phyloP scores from a whole-genome alignment of 2,113 vertebrate species.

The Forbesichthys agassizii region DNA sequence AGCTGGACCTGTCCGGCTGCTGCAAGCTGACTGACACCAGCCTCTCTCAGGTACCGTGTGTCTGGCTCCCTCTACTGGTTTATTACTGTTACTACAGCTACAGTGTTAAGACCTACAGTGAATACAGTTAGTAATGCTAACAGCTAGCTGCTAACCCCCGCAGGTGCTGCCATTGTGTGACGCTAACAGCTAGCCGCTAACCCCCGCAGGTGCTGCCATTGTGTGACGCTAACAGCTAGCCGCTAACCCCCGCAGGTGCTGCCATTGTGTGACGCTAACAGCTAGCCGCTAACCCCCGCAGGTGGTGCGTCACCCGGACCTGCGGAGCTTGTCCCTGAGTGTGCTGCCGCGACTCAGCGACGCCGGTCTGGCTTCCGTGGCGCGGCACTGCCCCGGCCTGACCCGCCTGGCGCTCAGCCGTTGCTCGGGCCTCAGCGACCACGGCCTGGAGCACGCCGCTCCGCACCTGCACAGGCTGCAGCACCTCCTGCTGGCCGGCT shows the following conservation, averaged over 20 bases:
- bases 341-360: constrained; percentile 80
- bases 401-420: constrained; percentile 76
- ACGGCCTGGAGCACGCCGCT: constrained; percentile 71
- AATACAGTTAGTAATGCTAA: too few species aligned
- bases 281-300: constrained; percentile 17
- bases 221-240: too few species aligned
- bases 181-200: too few species aligned
- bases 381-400: constrained; percentile 79
- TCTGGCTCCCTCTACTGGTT: not conserved
- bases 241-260: too few species aligned
- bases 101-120: too few species aligned
- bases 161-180: too few species aligned
- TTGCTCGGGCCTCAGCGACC: constrained; percentile 78
- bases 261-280: too few species aligned
- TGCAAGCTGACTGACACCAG: constrained; percentile 82
- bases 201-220: too few species aligned
- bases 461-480: constrained; percentile 75
- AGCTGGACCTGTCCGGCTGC: constrained; percentile 84
- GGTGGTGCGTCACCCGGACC: constrained; percentile 77
- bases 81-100: too few species aligned
- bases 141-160: too few species aligned
- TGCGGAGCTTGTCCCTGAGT: constrained; percentile 78
- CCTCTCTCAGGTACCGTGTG: constrained; percentile 75
- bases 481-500: constrained; percentile 80
- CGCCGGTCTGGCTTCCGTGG: constrained; percentile 72